Evolutionary conservation across 2,888 invertebrate genomes (phyloP), one percentile per base, ranked within the genome.

Genomic region (Drosophila crucigera): DNA sequence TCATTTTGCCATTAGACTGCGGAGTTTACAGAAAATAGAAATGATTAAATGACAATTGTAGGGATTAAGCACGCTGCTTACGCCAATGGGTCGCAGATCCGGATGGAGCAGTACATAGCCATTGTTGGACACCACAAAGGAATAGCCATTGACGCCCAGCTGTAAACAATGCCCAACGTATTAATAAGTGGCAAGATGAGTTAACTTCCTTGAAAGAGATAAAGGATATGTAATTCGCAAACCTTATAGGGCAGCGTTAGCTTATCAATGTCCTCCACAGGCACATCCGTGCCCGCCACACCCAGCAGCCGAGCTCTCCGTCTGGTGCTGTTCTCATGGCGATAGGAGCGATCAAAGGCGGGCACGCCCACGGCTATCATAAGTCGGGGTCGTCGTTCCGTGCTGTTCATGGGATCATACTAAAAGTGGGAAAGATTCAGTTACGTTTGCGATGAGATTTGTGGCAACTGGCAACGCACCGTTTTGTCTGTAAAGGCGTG

Each of bases 81-180:
- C 97, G 90, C 97, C 96, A 19, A 92, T 85, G 16, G 99, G 98
- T 79, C 97, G 95, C 75, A 98, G 95, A 91, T 99, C 97, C 0
- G 99, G 99, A 95, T 99, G 99, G 84, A 98, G 95, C 65, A 99
- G 94, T 50, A 99, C 95, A 93, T 98, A 99, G 2, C 99, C 99
- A 93, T 99, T 99, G 93, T 99, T 99, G 87, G 98, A 99, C 28
- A 99, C 97, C 84, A 99, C 97, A 94, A 99, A 99, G 1, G 98
- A 97, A 94, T 99, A 99, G 0, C 98, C 99, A 93, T 98, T 98
- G 0, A 98, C 98, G 33, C 99, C 99, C 64, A 99, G 95, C 97
- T 98, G 16, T 25, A 2, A 4, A n/a, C 1, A 39, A 14, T 37
- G 10, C n/a, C n/a, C 19, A 39, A 16, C 5, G 11, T 30, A n/a